Evolutionary conservation across 92 coral and sea anemone genomes (phyloP).

Genomic region (Epizoanthus fatuus): DNA sequence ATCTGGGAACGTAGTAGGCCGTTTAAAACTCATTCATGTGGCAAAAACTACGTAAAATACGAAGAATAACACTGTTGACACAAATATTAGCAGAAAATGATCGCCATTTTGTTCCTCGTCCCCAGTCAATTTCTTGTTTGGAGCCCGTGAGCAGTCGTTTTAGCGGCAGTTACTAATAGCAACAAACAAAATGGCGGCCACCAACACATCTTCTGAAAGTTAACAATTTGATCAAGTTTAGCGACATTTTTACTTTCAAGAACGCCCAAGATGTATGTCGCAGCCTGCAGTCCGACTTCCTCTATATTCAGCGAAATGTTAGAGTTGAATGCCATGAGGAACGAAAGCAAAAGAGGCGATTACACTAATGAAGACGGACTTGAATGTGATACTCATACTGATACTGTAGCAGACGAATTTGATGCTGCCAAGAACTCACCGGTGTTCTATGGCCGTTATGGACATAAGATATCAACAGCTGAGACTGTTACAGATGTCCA

Average conservation of each 20-base stretch:
- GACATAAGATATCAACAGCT: constrained; percentile 72
- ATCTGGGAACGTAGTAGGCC: constrained; percentile 40
- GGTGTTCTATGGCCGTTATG: constrained; percentile 94
- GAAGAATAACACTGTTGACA: not conserved
- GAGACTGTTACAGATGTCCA: constrained; percentile 70
- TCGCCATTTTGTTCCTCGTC: constrained; percentile 8
- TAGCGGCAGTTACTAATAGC: not conserved
- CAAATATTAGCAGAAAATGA: not conserved
- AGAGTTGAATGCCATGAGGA: constrained; percentile 76
- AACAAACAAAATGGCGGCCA: constrained; percentile 38
- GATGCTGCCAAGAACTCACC: constrained; percentile 93
- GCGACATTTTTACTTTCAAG: not conserved
- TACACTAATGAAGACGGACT: constrained; percentile 54
- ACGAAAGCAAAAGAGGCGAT: constrained; percentile 70
- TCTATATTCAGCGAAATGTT: constrained; percentile 93
- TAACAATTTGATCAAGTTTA: not conserved
- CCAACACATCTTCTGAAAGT: not conserved
- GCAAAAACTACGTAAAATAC: not conserved
- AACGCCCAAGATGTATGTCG: constrained; percentile 76
- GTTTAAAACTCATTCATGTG: constrained; percentile 34
- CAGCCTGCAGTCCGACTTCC: constrained; percentile 88
- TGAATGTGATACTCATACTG: constrained; percentile 36
- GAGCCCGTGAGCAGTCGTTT: constrained; percentile 22
- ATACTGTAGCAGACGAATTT: constrained; percentile 69
- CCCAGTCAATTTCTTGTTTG: constrained; percentile 5